phyloP scores from a whole-genome alignment of 1,140 invertebrate species.

The Caerostris extrusa region DNA sequence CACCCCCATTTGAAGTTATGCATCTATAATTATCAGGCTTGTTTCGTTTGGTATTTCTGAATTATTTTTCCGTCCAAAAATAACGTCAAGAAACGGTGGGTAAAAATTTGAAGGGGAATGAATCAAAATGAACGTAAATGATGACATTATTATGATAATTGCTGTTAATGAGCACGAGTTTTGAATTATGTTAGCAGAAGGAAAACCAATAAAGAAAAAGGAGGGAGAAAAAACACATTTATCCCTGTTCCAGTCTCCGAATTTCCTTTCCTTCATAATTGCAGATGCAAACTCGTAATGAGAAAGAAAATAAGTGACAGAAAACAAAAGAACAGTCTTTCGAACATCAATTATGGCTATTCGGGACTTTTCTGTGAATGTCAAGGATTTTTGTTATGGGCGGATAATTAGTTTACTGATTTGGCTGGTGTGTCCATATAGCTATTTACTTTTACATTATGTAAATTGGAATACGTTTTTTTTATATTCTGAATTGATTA shows the following conservation, averaged over 20 bases:
- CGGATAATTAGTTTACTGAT: not conserved
- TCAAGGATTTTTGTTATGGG: not conserved
- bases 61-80: not conserved
- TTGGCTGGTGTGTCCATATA: not conserved
- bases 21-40: not conserved
- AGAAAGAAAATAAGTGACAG: not conserved
- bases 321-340: not conserved
- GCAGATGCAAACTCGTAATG: not conserved
- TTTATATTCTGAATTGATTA: too few species aligned
- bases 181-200: not conserved
- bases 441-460: too few species aligned
- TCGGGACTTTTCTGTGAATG: not conserved
- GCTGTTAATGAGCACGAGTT: not conserved
- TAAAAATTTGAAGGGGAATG: not conserved
- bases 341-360: constrained; percentile 2
- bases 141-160: constrained; percentile 36
- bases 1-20: not conserved
- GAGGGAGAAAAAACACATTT: not conserved
- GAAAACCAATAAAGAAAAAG: not conserved
- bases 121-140: constrained; percentile 23
- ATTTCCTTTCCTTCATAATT: not conserved
- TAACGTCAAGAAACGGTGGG: not conserved
- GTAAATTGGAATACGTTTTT: too few species aligned
- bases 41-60: constrained; percentile 1
- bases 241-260: not conserved